Conservation (phyloP, 2,113 vertebrate species). For the Haemorhous mexicanus region DNA sequence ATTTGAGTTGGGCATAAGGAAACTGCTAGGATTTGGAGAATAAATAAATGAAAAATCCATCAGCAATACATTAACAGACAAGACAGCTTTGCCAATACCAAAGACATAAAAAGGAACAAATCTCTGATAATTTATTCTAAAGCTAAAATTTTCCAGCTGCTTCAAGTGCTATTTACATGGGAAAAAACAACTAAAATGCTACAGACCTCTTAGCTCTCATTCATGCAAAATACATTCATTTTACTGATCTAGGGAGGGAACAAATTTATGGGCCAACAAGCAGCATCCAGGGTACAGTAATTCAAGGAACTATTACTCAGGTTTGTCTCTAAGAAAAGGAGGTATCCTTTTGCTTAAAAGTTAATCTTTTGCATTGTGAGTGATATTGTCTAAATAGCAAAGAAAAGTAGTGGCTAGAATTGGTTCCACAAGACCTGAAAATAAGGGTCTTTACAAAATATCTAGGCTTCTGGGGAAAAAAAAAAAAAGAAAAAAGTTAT, state of each 20-base stretch:
- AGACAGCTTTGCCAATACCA: background rate
- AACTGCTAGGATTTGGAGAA: background rate
- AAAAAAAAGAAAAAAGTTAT: rapidly evolving
- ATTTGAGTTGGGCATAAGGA: background rate
- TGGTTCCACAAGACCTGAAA: background rate
- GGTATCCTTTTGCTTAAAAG: background rate
- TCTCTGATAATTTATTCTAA: background rate
- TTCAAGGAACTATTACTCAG: background rate
- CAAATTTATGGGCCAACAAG: background rate
- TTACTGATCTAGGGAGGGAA: background rate
- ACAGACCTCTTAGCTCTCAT: background rate
- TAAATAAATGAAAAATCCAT: background rate
- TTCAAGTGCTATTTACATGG: background rate
- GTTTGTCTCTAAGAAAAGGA: background rate
- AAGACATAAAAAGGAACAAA: slow-evolving; percentile 5
- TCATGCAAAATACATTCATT: background rate
- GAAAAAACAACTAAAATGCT: background rate
- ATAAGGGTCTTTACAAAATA: background rate
- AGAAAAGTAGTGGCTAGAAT: background rate
- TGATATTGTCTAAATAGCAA: background rate
- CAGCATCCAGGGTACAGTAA: background rate
- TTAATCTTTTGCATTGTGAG: background rate
- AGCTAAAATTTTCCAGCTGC: slow-evolving; percentile 10
- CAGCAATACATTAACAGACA: background rate
- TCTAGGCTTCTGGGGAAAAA: rapidly evolving